These are phyloP conservation scores for Lamproptera curius DNA, from an alignment of 2,888 invertebrate genomes.

Conservation along the genomic window DNA sequence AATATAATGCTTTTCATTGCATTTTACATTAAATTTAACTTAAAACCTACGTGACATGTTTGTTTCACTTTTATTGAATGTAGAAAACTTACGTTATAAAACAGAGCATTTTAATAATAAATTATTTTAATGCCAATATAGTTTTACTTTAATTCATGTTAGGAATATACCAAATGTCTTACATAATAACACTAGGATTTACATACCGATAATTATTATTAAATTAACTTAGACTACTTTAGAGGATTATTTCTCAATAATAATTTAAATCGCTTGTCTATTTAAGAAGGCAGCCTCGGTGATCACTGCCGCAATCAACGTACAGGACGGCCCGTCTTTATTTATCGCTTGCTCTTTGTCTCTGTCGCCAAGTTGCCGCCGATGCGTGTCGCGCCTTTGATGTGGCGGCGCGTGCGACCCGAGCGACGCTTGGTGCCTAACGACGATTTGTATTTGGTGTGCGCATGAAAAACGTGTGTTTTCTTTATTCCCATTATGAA, in stretches of 20 bases:
- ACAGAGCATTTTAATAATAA: no score
- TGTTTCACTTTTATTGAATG: no score
- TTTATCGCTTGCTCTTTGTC: conserved; percentile 34
- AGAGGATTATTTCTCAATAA: neutral
- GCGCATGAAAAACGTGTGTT: conserved; percentile 35
- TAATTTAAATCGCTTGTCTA: conserved; percentile 8
- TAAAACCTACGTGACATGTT: no score
- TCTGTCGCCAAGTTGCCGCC: conserved; percentile 40
- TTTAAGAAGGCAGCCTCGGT: neutral
- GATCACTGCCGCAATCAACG: conserved; percentile 23
- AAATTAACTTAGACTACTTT: no score
- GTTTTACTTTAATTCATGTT: no score
- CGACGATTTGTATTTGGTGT: conserved; percentile 47
- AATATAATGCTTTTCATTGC: no score
- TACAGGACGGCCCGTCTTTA: conserved; percentile 22
- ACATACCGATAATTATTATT: no score
- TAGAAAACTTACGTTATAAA: no score
- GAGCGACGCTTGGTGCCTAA: conserved; percentile 40
- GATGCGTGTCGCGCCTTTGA: conserved; percentile 44
- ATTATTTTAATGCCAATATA: no score
- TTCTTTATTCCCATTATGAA: conserved; percentile 36
- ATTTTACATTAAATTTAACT: no score
- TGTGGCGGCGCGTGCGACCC: conserved; percentile 61
- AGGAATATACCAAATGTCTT: no score
- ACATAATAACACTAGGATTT: no score